Evolutionary conservation across 2,113 vertebrate species (phyloP), one percentile per base, ranked within the genome.

Genomic region (Sisor rabdophorus): DNA sequence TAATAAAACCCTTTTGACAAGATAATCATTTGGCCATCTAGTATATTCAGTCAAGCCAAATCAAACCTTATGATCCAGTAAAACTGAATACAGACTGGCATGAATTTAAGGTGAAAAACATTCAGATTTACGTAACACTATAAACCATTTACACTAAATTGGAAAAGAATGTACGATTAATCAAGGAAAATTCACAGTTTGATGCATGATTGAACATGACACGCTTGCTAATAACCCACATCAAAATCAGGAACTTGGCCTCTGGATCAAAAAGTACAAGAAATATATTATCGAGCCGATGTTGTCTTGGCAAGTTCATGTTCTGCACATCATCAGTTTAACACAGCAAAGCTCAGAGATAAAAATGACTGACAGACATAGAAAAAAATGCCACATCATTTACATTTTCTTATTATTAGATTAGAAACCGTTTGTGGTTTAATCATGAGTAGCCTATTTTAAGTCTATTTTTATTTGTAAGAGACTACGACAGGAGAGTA

Each of bases 171-270:
- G 78, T 83, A 77, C 82, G 73, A 83, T 83, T 73, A 71, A 84
- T 76, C 17, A 22, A 78, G 47, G 71, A 67, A 67, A 80, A 79
- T 79, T 71, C 24, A 69, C 77, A 79, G 12, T n/a, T 78, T 65
- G 84, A 82, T 73, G 52, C 0, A 74, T 85, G 83, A 88, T 89
- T 81, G 86, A 87, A 87, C 81, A 74, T 50, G 48, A 65, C 81
- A 82, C 75, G 85, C 60, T 84, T 83, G 58, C 72, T 83, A 85
- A 87, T 85, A 80, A 84, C 79, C 83, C 81, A 80, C 48, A 69
- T 63, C 61, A 84, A 83, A 87, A 80, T 55, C 67, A 83, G 71
- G 73, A 79, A 80, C 81, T 58, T 75, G 59, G 52, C 64, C 16
- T 24, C 10, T 47, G 47, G 28, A 52, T 69, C 16, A 69, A 52